Evolutionary conservation across 1,140 invertebrate species (phyloP).

Genomic region (Lamellibrachia luymesi): DNA sequence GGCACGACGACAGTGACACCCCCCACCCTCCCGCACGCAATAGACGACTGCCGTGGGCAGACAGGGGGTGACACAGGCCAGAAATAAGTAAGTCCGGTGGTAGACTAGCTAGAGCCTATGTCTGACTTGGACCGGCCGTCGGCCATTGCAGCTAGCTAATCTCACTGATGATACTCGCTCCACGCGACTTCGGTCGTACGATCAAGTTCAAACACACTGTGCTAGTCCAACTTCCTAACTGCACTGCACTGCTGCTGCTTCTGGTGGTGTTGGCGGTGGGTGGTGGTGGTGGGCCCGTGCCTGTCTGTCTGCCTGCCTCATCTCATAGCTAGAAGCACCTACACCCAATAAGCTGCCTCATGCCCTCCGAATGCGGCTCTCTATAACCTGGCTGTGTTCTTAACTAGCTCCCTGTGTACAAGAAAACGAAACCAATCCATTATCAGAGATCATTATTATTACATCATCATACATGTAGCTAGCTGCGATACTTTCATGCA

Average conservation of each 20-base stretch:
- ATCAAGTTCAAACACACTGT: neutral
- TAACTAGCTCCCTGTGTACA: constrained; percentile 4
- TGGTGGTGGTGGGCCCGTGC: neutral
- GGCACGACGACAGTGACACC: neutral
- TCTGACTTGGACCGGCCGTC: neutral
- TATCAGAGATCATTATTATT: neutral
- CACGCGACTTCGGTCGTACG: too few species aligned
- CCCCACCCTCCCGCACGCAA: neutral
- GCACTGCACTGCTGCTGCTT: neutral
- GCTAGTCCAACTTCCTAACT: neutral
- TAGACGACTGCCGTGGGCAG: neutral
- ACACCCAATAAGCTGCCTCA: neutral
- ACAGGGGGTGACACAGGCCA: neutral
- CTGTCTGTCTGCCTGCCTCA: neutral
- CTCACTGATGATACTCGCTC: neutral
- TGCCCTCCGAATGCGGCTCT: neutral
- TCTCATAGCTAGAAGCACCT: neutral
- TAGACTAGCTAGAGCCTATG: neutral
- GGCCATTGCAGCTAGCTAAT: neutral
- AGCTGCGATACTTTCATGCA: neutral
- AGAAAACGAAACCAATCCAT: neutral
- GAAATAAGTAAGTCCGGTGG: neutral
- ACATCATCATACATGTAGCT: neutral
- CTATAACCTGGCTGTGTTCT: constrained; percentile 4
- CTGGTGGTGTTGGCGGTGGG: neutral